Conservation (phyloP, 1,140 invertebrate genomes). For the Ceratosolen fusciceps region DNA sequence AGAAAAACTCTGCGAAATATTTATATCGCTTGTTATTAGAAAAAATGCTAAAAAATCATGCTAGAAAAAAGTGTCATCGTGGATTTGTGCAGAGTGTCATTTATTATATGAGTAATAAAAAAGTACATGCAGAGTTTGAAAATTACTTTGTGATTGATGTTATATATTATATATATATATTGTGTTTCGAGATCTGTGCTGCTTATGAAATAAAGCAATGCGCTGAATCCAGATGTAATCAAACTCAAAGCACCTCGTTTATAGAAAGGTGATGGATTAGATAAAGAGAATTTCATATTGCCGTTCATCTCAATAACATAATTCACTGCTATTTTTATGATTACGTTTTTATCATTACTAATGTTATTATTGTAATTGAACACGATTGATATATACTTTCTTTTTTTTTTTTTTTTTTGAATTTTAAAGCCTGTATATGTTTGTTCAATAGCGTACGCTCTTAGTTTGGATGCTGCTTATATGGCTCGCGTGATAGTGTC, state of each 20-base stretch:
- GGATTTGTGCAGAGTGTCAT: conserved; percentile 59
- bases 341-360: neutral
- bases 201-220: neutral
- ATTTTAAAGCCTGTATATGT: conserved; percentile 70
- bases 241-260: conserved; percentile 18
- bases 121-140: conserved; percentile 53
- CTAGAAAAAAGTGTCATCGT: conserved; percentile 61
- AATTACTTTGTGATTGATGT: conserved; percentile 26
- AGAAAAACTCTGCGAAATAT: conserved; percentile 44
- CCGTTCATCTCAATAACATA: neutral
- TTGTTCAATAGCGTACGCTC: conserved; percentile 53
- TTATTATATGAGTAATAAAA: conserved; percentile 52
- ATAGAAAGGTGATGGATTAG: neutral
- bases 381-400: neutral
- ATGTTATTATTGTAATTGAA: neutral
- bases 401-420: conserved; percentile 11
- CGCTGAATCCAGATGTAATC: neutral
- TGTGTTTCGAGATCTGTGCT: conserved; percentile 38
- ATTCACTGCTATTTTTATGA: neutral
- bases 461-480: conserved; percentile 44
- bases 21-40: conserved; percentile 43
- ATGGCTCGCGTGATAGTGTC: conserved; percentile 48
- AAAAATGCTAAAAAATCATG: conserved; percentile 62
- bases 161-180: conserved; percentile 30
- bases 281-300: neutral